Percentiles rank a stretch among this genome's conserved stretches.
These are phyloP conservation scores for Noctua janthina DNA, from an alignment of 2,888 invertebrate species.

Conservation along the genomic window DNA sequence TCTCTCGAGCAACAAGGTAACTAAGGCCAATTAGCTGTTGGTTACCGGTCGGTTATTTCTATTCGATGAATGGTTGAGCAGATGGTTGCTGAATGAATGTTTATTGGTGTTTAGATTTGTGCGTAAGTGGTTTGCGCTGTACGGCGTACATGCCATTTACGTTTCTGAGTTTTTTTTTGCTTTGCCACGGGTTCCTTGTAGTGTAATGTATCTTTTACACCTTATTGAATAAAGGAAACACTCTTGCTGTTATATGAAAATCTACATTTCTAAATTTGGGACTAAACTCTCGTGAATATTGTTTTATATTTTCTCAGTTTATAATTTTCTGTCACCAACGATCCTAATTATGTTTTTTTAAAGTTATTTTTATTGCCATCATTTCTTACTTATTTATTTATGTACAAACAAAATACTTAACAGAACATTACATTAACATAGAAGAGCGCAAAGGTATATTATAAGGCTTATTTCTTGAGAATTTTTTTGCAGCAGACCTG, in stretches of 20 bases:
- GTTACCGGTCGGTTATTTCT: constrained; percentile 26
- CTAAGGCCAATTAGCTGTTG: constrained; percentile 49
- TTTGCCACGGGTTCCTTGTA: neutral
- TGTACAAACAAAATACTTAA: too few species aligned
- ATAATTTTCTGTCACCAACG: neutral
- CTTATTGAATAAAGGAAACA: neutral
- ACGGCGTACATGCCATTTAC: constrained; percentile 1
- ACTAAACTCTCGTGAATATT: neutral
- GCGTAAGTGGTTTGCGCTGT: constrained; percentile 25
- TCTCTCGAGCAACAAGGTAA: constrained; percentile 51
- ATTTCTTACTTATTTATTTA: neutral
- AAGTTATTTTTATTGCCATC: neutral
- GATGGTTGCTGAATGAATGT: constrained; percentile 44
- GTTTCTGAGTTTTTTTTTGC: constrained; percentile 8
- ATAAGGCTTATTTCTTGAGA: too few species aligned
- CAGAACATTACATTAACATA: too few species aligned
- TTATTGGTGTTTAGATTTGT: constrained; percentile 41
- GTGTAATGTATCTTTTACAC: neutral
- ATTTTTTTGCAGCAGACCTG: too few species aligned
- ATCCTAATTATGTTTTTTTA: neutral
- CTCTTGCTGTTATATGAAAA: neutral
- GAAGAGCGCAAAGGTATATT: too few species aligned
- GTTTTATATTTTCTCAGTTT: neutral
- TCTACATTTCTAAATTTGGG: neutral
- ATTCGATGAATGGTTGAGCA: constrained; percentile 31